A percentile compares a stretch with the other conserved stretches of the same genome.
Evolutionary conservation across 2,797 vertebrate species (phyloP).

Genomic region (Cygnus olor): DNA sequence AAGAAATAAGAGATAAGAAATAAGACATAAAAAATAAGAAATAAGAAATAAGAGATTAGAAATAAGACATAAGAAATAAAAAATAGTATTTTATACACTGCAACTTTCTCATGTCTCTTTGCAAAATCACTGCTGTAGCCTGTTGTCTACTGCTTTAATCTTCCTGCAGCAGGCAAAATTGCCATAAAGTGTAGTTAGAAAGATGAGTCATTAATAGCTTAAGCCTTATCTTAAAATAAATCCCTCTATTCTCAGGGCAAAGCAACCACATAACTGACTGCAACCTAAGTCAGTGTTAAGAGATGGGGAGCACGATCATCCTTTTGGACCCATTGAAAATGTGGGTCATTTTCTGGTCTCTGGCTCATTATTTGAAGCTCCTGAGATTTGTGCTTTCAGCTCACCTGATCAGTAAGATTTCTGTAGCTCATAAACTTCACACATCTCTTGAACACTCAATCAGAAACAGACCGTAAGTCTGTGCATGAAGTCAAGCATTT

Average conservation of each 20-base stretch:
- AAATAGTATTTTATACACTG: fast-evolving
- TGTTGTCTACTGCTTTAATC: not conserved
- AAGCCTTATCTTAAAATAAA: not conserved
- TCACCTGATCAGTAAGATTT: not conserved
- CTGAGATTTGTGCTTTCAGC: not conserved
- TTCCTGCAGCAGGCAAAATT: not conserved
- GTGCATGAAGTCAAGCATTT: not conserved
- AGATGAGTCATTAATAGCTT: not conserved
- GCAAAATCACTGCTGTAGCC: not conserved
- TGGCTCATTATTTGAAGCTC: not conserved
- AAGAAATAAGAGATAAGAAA: too few relatives aligned
- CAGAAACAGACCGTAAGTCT: not conserved
- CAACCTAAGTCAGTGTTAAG: not conserved
- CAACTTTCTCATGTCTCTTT: not conserved
- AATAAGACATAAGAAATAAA: not conserved
- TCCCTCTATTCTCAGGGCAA: not conserved
- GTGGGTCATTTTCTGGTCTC: not conserved
- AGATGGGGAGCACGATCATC: not conserved
- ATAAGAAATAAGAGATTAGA: too few relatives aligned
- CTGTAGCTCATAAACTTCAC: not conserved
- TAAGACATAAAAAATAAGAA: too few relatives aligned
- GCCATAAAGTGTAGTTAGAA: not conserved
- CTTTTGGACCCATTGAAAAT: not conserved
- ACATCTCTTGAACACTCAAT: not conserved
- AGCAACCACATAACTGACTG: not conserved